These are phyloP conservation scores for Germaria angustata DNA, from an alignment of 2,888 invertebrate genomes.

Conservation along the genomic window DNA sequence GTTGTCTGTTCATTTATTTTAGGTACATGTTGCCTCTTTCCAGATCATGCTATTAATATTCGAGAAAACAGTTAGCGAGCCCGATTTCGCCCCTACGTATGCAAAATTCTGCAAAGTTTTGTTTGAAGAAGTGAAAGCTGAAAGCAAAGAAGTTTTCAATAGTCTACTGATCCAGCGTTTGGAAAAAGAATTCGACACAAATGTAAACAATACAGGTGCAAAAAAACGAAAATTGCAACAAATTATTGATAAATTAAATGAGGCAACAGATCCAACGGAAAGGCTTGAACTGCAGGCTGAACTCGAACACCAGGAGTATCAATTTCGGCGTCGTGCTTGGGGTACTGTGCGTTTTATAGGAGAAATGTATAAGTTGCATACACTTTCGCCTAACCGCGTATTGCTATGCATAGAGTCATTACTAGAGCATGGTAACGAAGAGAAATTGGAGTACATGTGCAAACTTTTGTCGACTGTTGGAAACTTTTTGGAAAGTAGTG, in stretches of 20 bases:
- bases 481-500: conserved; percentile 72
- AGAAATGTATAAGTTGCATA: conserved; percentile 76
- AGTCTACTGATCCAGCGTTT: conserved; percentile 74
- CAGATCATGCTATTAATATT: conserved; percentile 78
- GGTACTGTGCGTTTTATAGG: conserved; percentile 78
- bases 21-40: background rate
- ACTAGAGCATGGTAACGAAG: conserved; percentile 75
- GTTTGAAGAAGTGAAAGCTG: conserved; percentile 75
- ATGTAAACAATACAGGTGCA: conserved; percentile 78
- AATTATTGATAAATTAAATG: conserved; percentile 72
- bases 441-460: conserved; percentile 78
- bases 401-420: conserved; percentile 74
- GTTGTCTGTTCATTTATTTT: background rate
- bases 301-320: conserved; percentile 77
- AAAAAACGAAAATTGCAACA: conserved; percentile 76
- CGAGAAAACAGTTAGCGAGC: conserved; percentile 78
- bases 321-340: conserved; percentile 78
- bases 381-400: conserved; percentile 74
- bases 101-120: conserved; percentile 78
- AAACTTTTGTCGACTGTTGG: conserved; percentile 77
- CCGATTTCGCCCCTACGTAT: conserved; percentile 78
- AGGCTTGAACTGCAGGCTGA: conserved; percentile 76
- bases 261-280: conserved; percentile 72
- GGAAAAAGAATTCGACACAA: conserved; percentile 76
- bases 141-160: conserved; percentile 73